Percentiles rank a stretch among this genome's conserved stretches.
Conservation (phyloP, 2,797 vertebrate genomes). For the Alectoris magna region DNA sequence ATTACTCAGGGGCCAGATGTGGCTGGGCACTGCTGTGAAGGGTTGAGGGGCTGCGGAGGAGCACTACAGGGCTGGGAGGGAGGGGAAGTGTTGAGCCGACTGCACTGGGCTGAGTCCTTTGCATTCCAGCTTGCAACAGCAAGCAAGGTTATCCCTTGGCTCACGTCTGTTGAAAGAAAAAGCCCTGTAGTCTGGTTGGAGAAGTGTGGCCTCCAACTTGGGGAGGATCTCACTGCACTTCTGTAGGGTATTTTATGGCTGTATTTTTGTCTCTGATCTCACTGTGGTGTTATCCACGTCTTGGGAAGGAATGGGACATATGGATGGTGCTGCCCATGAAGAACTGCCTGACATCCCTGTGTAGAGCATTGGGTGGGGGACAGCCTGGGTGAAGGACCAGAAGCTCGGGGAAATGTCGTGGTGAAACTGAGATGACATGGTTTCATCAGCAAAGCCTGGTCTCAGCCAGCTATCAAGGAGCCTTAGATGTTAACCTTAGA, state of each 20-base stretch:
- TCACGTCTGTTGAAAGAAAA: background rate
- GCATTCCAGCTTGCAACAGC: background rate
- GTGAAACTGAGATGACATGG: background rate
- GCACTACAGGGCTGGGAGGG: fast-evolving
- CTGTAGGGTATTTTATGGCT: background rate
- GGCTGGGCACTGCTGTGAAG: background rate
- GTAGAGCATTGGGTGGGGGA: fast-evolving
- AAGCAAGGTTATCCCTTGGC: background rate
- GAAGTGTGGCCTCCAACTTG: fast-evolving
- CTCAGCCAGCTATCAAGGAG: background rate
- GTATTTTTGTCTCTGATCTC: background rate
- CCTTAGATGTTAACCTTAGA: background rate
- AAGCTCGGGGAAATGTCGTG: fast-evolving
- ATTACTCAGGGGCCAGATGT: slow-evolving; percentile 59
- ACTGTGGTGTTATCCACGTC: fast-evolving
- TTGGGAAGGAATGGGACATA: background rate
- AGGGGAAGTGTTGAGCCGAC: fast-evolving
- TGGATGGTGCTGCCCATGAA: background rate
- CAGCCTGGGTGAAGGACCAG: fast-evolving
- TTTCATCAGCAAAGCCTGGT: background rate
- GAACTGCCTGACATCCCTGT: background rate
- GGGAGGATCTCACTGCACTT: background rate
- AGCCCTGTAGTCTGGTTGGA: background rate
- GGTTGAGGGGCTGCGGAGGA: background rate
- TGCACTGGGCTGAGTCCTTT: background rate